These are phyloP conservation scores for Heliconius melpomene DNA, from an alignment of 1,140 invertebrate genomes.

Conservation along the genomic window DNA sequence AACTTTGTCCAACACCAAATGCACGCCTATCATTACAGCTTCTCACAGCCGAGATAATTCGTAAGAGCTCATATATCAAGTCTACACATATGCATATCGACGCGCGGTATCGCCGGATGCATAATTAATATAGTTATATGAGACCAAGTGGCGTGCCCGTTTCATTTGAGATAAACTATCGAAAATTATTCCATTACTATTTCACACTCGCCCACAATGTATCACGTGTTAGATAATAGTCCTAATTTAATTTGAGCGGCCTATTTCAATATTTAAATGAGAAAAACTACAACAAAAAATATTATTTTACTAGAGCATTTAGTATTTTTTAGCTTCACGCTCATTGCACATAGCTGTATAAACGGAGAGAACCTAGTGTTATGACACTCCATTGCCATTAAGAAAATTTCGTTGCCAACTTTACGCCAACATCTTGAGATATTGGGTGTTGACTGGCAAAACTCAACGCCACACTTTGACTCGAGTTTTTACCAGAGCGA, in stretches of 20 bases:
- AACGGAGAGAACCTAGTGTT: no score
- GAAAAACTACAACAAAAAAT: neutral
- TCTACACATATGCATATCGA: conserved; percentile 23
- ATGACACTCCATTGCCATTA: no score
- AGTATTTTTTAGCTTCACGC: no score
- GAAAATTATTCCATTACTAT: conserved; percentile 55
- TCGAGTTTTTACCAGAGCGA: no score
- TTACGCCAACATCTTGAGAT: no score
- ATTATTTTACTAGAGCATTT: no score
- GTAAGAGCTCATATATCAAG: conserved; percentile 24
- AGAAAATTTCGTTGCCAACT: no score
- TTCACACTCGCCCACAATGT: conserved; percentile 52
- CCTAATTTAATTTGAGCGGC: neutral
- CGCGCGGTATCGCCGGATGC: conserved; percentile 23
- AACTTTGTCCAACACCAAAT: neutral
- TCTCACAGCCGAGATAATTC: conserved; percentile 3
- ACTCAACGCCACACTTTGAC: no score
- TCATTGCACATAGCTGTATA: no score
- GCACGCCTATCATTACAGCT: neutral
- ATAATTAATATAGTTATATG: conserved; percentile 33
- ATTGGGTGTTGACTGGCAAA: no score
- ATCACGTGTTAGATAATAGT: conserved; percentile 36
- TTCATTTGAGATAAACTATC: conserved; percentile 54
- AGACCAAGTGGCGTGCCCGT: conserved; percentile 12
- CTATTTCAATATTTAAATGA: neutral